These are phyloP conservation scores for Hyles euphorbiae DNA, from an alignment of 1,140 invertebrate species.

Conservation along the genomic window DNA sequence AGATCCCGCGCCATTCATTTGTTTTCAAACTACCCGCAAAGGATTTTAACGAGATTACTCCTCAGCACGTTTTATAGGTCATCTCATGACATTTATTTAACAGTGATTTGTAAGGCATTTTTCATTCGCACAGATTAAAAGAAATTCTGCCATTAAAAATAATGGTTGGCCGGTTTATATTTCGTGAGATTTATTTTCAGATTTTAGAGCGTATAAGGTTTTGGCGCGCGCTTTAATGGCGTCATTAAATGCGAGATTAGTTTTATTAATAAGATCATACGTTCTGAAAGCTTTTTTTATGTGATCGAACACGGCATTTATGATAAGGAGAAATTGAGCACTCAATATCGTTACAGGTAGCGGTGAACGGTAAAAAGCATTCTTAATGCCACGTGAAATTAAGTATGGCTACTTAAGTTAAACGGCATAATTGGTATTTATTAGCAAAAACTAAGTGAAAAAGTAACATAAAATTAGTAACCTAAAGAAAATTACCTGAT, in stretches of 20 bases:
- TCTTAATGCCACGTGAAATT: too few species aligned
- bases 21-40: constrained; percentile 64
- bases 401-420: too few species aligned
- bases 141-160: constrained; percentile 51
- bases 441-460: too few species aligned
- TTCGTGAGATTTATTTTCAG: constrained; percentile 37
- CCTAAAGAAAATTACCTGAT: too few species aligned
- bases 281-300: too few species aligned
- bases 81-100: constrained; percentile 62
- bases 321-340: too few species aligned
- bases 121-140: constrained; percentile 49
- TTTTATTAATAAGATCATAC: constrained; percentile 5
- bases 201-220: constrained; percentile 27
- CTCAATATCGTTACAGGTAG: too few species aligned
- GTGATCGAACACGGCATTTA: too few species aligned
- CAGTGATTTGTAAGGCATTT: constrained; percentile 57
- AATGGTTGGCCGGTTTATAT: constrained; percentile 39
- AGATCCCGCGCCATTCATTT: constrained; percentile 28
- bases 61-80: constrained; percentile 57
- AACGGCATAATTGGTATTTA: too few species aligned
- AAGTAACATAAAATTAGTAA: too few species aligned
- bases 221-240: constrained; percentile 20
- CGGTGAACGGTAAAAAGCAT: too few species aligned
- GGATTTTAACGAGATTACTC: constrained; percentile 64
- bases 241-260: constrained; percentile 11